Evolutionary conservation across 2,888 invertebrate species (phyloP), one percentile per base, ranked within the genome.

Genomic region (Tachystola acroxantha): DNA sequence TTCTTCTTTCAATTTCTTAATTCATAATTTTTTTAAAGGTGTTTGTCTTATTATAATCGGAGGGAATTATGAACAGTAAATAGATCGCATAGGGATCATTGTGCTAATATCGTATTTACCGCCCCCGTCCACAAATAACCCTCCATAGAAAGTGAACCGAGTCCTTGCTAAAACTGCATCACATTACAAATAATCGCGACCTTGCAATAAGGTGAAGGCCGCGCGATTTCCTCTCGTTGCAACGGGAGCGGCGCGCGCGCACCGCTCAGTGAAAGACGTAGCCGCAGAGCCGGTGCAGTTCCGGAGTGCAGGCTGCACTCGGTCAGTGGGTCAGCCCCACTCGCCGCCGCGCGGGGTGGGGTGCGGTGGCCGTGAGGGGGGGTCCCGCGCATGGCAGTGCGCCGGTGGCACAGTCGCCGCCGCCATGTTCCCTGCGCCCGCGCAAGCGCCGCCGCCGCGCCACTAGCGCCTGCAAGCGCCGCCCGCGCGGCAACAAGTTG

Each of bases 261-360:
- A 34, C 36, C 39, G 59, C n/a, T n/a, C 60, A 63, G 65, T 64
- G 70, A 73, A 67, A 74, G 70, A 74, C 70, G 72, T 72, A 68
- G 62, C 53, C 54, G 16, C 16, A 16, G 16, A 34, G 42, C 48
- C 57, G 60, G 74, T 81, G 85, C 82, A 82, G 80, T 79, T 82
- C 84, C 84, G 82, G 76, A 65, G 70, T 43, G 55, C 53, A 46
- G 54, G 57, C 52, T 68, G 77, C 77, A 80, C 66, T 81, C 74
- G 84, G 87, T 86, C 85, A 87, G 71, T 87, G 76, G 86, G 87
- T 85, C 86, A 75, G 63, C 62, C 68, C 64, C 68, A 62, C 66
- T 53, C 39, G 47, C 40, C 35, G 36, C 35, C 37, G 40, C 41
- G 47, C 51, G 55, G 54, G 46, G 45, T 37, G 43, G 19, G 36